These are phyloP conservation scores for Gavialis gangeticus DNA, from an alignment of 2,113 vertebrate genomes.

Conservation along the genomic window DNA sequence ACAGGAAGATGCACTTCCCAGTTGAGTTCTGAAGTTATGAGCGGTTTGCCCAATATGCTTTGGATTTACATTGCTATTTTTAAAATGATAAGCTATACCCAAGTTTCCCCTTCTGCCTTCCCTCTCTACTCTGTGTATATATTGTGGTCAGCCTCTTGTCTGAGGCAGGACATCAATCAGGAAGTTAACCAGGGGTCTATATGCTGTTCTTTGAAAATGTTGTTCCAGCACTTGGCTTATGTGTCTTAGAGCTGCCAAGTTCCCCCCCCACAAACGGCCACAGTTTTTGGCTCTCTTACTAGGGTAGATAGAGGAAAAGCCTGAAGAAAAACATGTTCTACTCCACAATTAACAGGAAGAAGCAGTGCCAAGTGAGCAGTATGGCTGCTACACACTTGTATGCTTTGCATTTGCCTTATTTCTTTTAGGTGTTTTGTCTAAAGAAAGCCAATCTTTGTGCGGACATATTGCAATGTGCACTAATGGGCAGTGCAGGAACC, in stretches of 20 bases:
- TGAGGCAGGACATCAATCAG: slow-evolving; percentile 71
- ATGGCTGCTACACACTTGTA: slow-evolving; percentile 36
- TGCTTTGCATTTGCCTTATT: slow-evolving; percentile 43
- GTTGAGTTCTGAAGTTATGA: slow-evolving; percentile 55
- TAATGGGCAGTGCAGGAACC: not conserved
- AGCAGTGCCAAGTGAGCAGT: slow-evolving; percentile 51
- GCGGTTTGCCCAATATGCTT: slow-evolving; percentile 48
- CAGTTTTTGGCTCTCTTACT: slow-evolving; percentile 30
- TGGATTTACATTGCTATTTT: slow-evolving; percentile 66
- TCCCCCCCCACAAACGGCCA: slow-evolving; percentile 54
- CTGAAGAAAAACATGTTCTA: slow-evolving; percentile 63
- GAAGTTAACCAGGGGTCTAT: slow-evolving; percentile 71
- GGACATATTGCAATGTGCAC: not conserved
- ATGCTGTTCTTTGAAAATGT: slow-evolving; percentile 73
- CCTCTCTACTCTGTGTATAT: slow-evolving; percentile 42
- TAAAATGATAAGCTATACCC: slow-evolving; percentile 46
- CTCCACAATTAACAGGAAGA: slow-evolving; percentile 59
- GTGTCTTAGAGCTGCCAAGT: slow-evolving; percentile 55
- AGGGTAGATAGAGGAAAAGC: slow-evolving; percentile 64
- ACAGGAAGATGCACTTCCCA: slow-evolving; percentile 40
- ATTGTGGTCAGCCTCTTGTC: slow-evolving; percentile 43
- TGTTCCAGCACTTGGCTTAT: slow-evolving; percentile 66
- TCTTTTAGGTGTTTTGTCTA: slow-evolving; percentile 18
- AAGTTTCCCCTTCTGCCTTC: slow-evolving; percentile 16
- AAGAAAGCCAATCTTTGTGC: slow-evolving; percentile 23